Base-by-base conservation (phyloP, 2,888 invertebrate species). In the Parapristionchus giblindavisi region DNA sequence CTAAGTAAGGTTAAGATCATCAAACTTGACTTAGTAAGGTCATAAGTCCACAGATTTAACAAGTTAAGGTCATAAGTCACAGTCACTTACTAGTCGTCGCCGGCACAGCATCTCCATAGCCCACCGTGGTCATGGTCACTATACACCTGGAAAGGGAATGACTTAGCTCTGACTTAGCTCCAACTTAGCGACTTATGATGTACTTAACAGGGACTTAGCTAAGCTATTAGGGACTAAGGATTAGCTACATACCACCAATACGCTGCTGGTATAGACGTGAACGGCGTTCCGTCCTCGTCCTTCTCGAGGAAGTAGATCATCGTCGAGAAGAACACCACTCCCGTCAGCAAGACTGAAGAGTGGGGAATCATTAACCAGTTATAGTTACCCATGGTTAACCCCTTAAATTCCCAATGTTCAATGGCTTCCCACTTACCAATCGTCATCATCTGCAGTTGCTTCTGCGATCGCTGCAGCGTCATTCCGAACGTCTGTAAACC, bases 251-350 rank as follows among this genome's bases (percentile, higher is more conserved):
- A 82, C 87, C 87, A 87, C 87, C 87, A 87, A 73, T 85, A 87
- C 8, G 86, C 87, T 3, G 87, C 87, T n/a, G 87, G 87, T 56
- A 87, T 87, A 76, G 81, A 81, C n/a, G 85, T 85, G 73, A 87
- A 87, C 21, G 86, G 86, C 6, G 87, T 85, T 51, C 82, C 79
- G 17, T 73, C 78, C 75, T 87, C 87, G 77, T 87, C 87, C 73
- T 87, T 87, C 76, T 87, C 87, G 77, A 87, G 76, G 77, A 87
- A 87, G 71, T 85, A 86, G 68, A 87, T 85, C 87, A 87, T 86
- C 11, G 87, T 87, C 58, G 85, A 83, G 81, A 87, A 87, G 83
- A 87, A 87, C 34, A 87, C 86, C 29, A 87, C 85, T 66, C 87
- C 87, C 6, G 87, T 87, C 17, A 85, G 68, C 75, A 87, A 77